Percentiles rank a stretch among this genome's conserved stretches.
Evolutionary conservation across 2,113 vertebrate genomes (phyloP).

Genomic region (Rhagologus leucostigma): DNA sequence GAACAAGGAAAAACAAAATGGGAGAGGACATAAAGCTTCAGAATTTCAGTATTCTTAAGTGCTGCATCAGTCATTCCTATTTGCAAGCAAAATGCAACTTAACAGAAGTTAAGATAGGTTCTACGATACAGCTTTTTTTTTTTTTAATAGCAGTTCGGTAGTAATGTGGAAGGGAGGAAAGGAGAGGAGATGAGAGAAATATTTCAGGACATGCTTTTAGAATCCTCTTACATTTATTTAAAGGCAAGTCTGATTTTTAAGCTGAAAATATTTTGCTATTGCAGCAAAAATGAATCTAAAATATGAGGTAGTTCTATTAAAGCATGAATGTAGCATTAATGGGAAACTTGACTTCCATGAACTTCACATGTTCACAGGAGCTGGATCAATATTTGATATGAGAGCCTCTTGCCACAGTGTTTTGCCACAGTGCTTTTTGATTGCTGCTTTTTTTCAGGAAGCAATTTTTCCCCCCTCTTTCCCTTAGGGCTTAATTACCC

Average conservation of each 20-base stretch:
- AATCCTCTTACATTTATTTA: background rate
- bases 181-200: background rate
- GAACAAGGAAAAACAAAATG: background rate
- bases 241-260: background rate
- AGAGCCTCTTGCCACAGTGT: background rate
- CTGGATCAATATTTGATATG: slow-evolving; percentile 25
- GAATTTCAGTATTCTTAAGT: background rate
- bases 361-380: background rate
- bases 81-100: background rate
- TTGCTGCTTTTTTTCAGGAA: background rate
- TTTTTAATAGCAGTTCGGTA: background rate
- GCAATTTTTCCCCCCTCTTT: background rate
- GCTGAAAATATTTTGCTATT: background rate
- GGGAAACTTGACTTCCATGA: slow-evolving; percentile 1
- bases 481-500: background rate
- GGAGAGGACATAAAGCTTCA: background rate
- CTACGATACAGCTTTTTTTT: background rate
- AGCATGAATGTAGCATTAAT: background rate
- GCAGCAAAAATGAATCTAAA: background rate
- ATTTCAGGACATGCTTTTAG: background rate
- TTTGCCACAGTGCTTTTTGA: slow-evolving; percentile 17
- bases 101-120: background rate
- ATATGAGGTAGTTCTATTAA: background rate
- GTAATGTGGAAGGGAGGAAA: background rate
- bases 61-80: background rate